Base-by-base conservation (phyloP, 2,888 invertebrate genomes). In the Chymomyza caudatula region DNA sequence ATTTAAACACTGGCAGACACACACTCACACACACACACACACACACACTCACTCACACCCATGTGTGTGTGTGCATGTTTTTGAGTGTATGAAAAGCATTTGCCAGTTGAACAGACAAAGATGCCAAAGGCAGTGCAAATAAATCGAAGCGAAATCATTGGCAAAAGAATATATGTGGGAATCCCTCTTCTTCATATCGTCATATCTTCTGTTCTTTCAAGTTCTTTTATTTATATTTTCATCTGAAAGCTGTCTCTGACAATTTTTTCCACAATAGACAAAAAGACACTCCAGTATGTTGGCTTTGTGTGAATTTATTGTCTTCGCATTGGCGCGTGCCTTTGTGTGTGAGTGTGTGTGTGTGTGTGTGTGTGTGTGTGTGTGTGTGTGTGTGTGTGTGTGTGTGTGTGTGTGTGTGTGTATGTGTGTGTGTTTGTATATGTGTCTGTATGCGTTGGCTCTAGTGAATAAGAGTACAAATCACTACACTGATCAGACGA, bases 301-400 rank as follows among this genome's bases (percentile, higher is more conserved):
- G 78, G 69, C 80, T 68, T 78, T 78, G 74, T 79, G 69, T 69
- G 58, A 73, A 82, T 78, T 78, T 78, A 78, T 78, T 82, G 79
- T 78, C 82, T 78, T 71, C 75, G 65, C 67, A 56, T 55, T 58
- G 47, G 54, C 47, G 52, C 53, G n/a, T 62, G 4, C 29, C 37
- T 55, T 5, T 20, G 51, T 51, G 51, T 8, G 8, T 37, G 19
- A 11, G 3, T 1, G 29, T 23, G 49, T 54, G 20, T 4, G 47
- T 29, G 52, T 19, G 47, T 64, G 61, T 53, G 60, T 56, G 53
- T 65, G 57, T 52, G 65, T 37, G 11, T n/a, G n/a, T n/a, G n/a
- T n/a, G n/a, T n/a, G n/a, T n/a, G n/a, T n/a, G n/a, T n/a, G n/a
- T n/a, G n/a, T n/a, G n/a, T n/a, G n/a, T n/a, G n/a, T n/a, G n/a